These are phyloP conservation scores for Aix galericulata DNA, from an alignment of 2,113 vertebrate species.

Conservation along the genomic window DNA sequence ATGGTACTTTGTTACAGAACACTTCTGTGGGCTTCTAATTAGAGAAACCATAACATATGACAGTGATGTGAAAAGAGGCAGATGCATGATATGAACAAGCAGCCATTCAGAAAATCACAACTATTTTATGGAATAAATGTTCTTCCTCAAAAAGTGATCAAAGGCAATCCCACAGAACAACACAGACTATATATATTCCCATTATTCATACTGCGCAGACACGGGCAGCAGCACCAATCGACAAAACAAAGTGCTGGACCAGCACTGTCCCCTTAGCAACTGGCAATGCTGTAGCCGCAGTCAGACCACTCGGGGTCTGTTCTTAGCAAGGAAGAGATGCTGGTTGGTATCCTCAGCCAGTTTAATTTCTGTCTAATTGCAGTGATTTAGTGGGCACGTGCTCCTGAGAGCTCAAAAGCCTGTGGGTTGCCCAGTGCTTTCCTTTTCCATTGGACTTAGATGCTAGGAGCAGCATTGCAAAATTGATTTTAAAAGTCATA, in stretches of 20 bases:
- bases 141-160: slow-evolving; percentile 18
- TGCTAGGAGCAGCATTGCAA: background rate
- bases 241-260: slow-evolving; percentile 10
- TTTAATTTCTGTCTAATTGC: slow-evolving; percentile 11
- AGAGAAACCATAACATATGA: background rate
- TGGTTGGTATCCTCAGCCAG: background rate
- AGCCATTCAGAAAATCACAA: background rate
- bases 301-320: background rate
- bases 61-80: background rate
- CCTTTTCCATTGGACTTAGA: background rate
- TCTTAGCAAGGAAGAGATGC: background rate
- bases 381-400: background rate
- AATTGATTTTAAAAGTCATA: background rate
- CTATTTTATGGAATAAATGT: background rate
- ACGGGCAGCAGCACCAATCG: background rate
- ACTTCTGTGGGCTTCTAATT: background rate
- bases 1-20: background rate
- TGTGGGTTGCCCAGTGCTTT: background rate
- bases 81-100: background rate
- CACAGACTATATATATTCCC: background rate
- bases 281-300: background rate
- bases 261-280: slow-evolving; percentile 50
- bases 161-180: background rate
- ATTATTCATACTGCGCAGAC: background rate
- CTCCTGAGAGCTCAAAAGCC: background rate